Conservation (phyloP, 2,797 vertebrate species). For the Chelmon rostratus region DNA sequence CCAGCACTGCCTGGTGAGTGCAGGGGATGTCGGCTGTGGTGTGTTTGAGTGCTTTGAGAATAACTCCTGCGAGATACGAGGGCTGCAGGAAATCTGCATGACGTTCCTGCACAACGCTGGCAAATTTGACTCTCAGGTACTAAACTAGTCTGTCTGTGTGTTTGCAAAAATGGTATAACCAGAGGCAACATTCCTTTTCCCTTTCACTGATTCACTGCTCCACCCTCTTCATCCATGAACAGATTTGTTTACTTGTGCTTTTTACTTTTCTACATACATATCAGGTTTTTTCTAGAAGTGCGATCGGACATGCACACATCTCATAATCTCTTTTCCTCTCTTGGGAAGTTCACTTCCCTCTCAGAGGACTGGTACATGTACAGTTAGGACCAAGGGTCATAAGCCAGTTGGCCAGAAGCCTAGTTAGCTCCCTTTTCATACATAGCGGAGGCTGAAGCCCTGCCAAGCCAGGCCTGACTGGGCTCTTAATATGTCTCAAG, state of each 20-base stretch:
- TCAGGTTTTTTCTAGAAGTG: conserved; percentile 48
- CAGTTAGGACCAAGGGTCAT: conserved; percentile 54
- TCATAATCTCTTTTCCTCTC: conserved; percentile 62
- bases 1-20: conserved; percentile 98
- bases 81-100: conserved; percentile 99
- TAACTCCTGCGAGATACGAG: conserved; percentile 99
- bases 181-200: conserved; percentile 60
- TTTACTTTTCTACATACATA: conserved; percentile 13
- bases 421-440: conserved; percentile 78
- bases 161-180: conserved; percentile 58
- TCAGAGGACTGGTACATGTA: conserved; percentile 62
- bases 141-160: conserved; percentile 57
- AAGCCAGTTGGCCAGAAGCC: conserved; percentile 77
- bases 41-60: conserved; percentile 99
- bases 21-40: conserved; percentile 97
- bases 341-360: conserved; percentile 61
- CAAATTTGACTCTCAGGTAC: conserved; percentile 99
- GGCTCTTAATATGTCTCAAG: conserved; percentile 68
- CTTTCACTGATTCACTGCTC: conserved; percentile 43
- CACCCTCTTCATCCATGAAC: conserved; percentile 34
- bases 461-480: conserved; percentile 64
- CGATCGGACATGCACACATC: conserved; percentile 25
- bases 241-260: conserved; percentile 42
- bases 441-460: conserved; percentile 68
- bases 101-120: conserved; percentile 99